Evolutionary conservation across 2,888 invertebrate genomes (phyloP).

Genomic region (Sarcophaga carnaria): DNA sequence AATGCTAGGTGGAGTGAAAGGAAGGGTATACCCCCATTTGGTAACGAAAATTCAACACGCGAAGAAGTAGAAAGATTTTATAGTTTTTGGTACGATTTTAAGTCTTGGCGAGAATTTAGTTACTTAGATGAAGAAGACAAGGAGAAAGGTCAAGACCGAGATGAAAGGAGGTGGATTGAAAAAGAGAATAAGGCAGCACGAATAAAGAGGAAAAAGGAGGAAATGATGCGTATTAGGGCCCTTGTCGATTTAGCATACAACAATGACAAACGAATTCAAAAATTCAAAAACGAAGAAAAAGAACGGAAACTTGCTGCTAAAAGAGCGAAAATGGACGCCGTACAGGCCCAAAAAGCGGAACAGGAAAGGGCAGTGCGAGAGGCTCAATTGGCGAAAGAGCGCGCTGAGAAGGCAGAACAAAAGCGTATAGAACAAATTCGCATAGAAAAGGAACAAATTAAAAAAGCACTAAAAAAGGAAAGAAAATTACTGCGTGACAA

Average conservation of each 20-base stretch:
- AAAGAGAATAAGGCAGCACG: slow-evolving; percentile 97
- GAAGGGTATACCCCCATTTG: slow-evolving; percentile 91
- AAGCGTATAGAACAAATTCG: slow-evolving; percentile 91
- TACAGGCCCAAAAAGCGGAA: slow-evolving; percentile 91
- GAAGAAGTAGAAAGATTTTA: slow-evolving; percentile 97
- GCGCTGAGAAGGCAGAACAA: slow-evolving; percentile 90
- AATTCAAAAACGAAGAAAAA: slow-evolving; percentile 96
- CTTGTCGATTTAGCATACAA: slow-evolving; percentile 97
- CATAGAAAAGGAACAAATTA: slow-evolving; percentile 92
- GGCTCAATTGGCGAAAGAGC: slow-evolving; percentile 88
- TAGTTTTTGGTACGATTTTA: slow-evolving; percentile 98
- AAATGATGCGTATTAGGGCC: slow-evolving; percentile 94
- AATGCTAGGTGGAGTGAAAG: slow-evolving; percentile 96
- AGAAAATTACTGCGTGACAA: slow-evolving; percentile 90
- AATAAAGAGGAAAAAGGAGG: slow-evolving; percentile 97
- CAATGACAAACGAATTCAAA: slow-evolving; percentile 95
- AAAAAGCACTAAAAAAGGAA: slow-evolving; percentile 93
- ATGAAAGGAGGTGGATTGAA: slow-evolving; percentile 98
- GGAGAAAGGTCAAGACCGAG: slow-evolving; percentile 97
- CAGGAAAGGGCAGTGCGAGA: slow-evolving; percentile 90
- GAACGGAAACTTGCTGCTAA: slow-evolving; percentile 94
- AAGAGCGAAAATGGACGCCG: slow-evolving; percentile 92
- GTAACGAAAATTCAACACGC: slow-evolving; percentile 88
- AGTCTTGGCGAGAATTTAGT: slow-evolving; percentile 99
- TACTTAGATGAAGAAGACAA: slow-evolving; percentile 99